Conservation (phyloP, 53 echinoderm and acorn worm genomes). For the Holothuria leucospilota region DNA sequence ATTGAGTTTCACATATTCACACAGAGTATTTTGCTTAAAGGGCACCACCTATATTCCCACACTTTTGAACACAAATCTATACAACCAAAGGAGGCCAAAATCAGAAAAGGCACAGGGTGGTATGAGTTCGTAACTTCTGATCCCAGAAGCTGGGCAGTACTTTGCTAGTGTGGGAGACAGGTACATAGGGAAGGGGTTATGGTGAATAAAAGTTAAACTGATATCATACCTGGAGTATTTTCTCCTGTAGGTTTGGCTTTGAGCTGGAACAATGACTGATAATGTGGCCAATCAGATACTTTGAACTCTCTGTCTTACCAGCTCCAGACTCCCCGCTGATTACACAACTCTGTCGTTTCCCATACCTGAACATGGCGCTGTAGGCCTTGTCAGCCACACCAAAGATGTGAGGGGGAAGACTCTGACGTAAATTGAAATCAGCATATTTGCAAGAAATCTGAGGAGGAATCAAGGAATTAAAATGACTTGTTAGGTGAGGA, state of each 20-base stretch:
- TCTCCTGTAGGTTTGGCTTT: constrained; percentile 87
- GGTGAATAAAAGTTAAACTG: too few species aligned
- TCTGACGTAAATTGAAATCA: constrained; percentile 83
- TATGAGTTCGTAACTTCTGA: too few species aligned
- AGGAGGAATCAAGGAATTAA: background rate
- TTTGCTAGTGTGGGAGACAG: too few species aligned
- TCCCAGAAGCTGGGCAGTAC: too few species aligned
- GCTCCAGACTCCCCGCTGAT: constrained; percentile 99
- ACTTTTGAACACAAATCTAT: too few species aligned
- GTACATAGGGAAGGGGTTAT: too few species aligned
- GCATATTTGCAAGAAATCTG: constrained; percentile 85
- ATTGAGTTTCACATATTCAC: too few species aligned
- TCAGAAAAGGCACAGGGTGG: too few species aligned
- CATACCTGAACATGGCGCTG: constrained; percentile 83
- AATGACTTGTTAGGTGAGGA: background rate
- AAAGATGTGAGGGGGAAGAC: constrained; percentile 89
- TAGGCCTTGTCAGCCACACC: constrained; percentile 94
- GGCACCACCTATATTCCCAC: too few species aligned
- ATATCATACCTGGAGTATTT: constrained; percentile 87
- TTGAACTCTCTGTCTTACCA: constrained; percentile 97
- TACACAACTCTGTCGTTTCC: constrained; percentile 86
- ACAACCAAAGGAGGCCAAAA: too few species aligned
- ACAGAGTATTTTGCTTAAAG: too few species aligned
- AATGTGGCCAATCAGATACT: constrained; percentile 93
- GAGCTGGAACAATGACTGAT: constrained; percentile 94